Percentiles rank a stretch among this genome's conserved stretches.
Evolutionary conservation across 1,140 invertebrate species (phyloP).

Genomic region (Drosophila pallidifrons): DNA sequence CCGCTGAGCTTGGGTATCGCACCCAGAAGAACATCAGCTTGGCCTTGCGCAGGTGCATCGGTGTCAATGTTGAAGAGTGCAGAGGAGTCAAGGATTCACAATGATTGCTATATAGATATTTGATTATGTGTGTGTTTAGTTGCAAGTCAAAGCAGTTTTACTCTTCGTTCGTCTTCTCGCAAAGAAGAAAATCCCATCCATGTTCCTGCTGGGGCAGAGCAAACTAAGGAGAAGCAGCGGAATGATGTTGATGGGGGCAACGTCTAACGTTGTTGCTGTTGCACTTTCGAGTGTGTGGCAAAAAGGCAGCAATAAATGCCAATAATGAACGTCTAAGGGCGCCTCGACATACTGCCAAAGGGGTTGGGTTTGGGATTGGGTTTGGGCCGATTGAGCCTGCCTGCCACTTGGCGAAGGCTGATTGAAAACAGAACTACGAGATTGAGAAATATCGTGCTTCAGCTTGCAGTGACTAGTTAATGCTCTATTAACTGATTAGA

Average conservation of each 20-base stretch:
- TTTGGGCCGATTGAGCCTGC: background rate
- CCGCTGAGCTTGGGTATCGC: constrained; percentile 98
- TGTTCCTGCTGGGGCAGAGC: constrained; percentile 28
- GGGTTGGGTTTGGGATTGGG: background rate
- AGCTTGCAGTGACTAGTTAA: background rate
- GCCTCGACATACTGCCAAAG: constrained; percentile 20
- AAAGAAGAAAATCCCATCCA: constrained; percentile 21
- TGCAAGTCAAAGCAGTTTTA: constrained; percentile 28
- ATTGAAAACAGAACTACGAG: constrained; percentile 50
- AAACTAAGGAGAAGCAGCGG: background rate
- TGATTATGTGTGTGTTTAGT: constrained; percentile 3
- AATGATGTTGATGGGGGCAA: background rate
- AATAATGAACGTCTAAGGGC: constrained; percentile 81
- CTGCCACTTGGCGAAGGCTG: constrained; percentile 45
- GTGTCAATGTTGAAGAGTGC: constrained; percentile 97
- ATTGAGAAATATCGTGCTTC: constrained; percentile 21
- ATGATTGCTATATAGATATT: constrained; percentile 65
- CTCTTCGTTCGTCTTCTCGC: background rate
- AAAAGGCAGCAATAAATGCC: constrained; percentile 59
- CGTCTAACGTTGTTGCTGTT: constrained; percentile 57
- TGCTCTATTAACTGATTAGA: background rate
- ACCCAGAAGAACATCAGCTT: constrained; percentile 99
- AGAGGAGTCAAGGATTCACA: constrained; percentile 90
- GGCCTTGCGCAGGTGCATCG: constrained; percentile 99
- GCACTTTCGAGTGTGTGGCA: constrained; percentile 75